phyloP scores from a whole-genome alignment of 2,888 invertebrate species.

The Lucinisca nassula region DNA sequence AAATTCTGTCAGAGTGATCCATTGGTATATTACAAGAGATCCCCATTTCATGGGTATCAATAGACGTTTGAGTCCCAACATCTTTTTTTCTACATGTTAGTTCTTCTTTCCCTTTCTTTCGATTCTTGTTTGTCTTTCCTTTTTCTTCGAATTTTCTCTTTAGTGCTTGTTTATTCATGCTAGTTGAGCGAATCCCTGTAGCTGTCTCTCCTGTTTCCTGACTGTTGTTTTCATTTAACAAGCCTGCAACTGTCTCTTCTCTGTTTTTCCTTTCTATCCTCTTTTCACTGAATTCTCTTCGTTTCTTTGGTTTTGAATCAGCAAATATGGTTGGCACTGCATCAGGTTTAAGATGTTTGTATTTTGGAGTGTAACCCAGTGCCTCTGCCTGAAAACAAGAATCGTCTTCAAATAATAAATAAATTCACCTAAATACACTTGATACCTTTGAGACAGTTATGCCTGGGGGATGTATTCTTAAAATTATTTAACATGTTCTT shows the following conservation, averaged over 20 bases:
- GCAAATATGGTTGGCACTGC: not conserved
- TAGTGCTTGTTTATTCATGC: not conserved
- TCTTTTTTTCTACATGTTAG: not conserved
- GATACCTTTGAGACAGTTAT: too few relatives aligned
- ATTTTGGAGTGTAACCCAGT: not conserved
- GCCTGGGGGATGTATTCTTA: too few relatives aligned
- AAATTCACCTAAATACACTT: too few relatives aligned
- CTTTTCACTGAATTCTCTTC: not conserved
- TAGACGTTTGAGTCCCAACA: not conserved
- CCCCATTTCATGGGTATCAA: not conserved
- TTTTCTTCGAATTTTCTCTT: not conserved
- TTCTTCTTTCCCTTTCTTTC: not conserved
- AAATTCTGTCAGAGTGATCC: not conserved
- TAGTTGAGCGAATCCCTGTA: not conserved
- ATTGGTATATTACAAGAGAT: not conserved
- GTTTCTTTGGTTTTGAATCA: not conserved
- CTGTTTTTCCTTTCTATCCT: not conserved
- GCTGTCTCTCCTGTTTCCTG: not conserved
- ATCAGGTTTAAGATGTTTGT: not conserved
- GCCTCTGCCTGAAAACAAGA: constrained; percentile 2
- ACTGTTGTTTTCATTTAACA: not conserved
- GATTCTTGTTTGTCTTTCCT: not conserved
- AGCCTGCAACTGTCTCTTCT: not conserved
- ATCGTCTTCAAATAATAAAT: too few relatives aligned
- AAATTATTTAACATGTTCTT: too few relatives aligned